Percentiles rank a stretch among this genome's conserved stretches.
These are phyloP conservation scores for western clawed frog (Xenopus tropicalis) DNA, from an alignment of 2,113 vertebrate genomes.

Conservation along the genomic window UCB_Xtro_10.0 CM004444.2:166552501-166553000, in stretches of 20 bases:
- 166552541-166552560: background rate
- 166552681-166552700: slow-evolving; percentile 39
- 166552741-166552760: slow-evolving; percentile 36
- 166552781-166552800: slow-evolving; percentile 34
- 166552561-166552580: slow-evolving; percentile 3
- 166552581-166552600: slow-evolving; percentile 11
- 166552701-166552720: slow-evolving; percentile 38
- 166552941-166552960: background rate
- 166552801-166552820: background rate
- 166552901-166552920: slow-evolving; percentile 18
- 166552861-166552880: background rate
- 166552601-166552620: slow-evolving; percentile 24
- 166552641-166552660: slow-evolving; percentile 42
- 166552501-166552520: no score
- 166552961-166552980: background rate
- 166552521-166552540: background rate
- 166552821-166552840: slow-evolving; percentile 30
- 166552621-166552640: slow-evolving; percentile 42
- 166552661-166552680: slow-evolving; percentile 38
- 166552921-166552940: background rate
- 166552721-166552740: slow-evolving; percentile 41
- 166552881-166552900: slow-evolving; percentile 4
- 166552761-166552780: slow-evolving; percentile 18
- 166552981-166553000: background rate
- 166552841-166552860: background rate